Evolutionary conservation across 2,797 vertebrate genomes (phyloP).

Genomic region (Morus bassanus): DNA sequence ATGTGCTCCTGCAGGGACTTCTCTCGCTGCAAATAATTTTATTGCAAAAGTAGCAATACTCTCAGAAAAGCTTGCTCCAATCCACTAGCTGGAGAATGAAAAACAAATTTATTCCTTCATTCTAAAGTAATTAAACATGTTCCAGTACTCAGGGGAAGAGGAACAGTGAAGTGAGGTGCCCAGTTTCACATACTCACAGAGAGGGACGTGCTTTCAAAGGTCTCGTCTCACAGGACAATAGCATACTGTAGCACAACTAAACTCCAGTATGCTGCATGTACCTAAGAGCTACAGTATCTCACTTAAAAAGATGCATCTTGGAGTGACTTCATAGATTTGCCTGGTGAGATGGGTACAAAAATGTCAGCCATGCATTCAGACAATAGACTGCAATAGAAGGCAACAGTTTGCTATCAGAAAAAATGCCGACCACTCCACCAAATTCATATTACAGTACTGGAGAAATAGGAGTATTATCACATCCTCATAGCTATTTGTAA

Average conservation of each 20-base stretch:
- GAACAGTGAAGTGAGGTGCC: neutral
- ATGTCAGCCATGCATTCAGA: neutral
- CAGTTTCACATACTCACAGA: neutral
- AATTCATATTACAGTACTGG: neutral
- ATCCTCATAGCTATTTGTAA: neutral
- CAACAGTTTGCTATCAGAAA: neutral
- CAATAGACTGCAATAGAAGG: neutral
- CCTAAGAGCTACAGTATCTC: neutral
- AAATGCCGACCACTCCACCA: neutral
- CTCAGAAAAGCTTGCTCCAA: neutral
- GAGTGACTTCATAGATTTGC: neutral
- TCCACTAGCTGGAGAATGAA: neutral
- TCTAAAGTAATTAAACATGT: neutral
- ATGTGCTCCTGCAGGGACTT: neutral
- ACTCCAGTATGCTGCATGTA: neutral
- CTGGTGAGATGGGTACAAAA: neutral
- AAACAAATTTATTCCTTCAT: neutral
- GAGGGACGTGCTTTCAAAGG: neutral
- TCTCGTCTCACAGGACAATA: neutral
- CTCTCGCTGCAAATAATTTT: neutral
- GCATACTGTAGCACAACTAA: neutral
- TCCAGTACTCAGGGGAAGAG: neutral
- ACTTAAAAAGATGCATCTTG: neutral
- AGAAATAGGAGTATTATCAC: neutral
- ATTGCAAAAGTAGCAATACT: neutral